A percentile compares a stretch with the other conserved stretches of the same genome.
These are phyloP conservation scores for Plectrocnemia conspersa DNA, from an alignment of 1,140 invertebrate genomes.

Conservation along the genomic window DNA sequence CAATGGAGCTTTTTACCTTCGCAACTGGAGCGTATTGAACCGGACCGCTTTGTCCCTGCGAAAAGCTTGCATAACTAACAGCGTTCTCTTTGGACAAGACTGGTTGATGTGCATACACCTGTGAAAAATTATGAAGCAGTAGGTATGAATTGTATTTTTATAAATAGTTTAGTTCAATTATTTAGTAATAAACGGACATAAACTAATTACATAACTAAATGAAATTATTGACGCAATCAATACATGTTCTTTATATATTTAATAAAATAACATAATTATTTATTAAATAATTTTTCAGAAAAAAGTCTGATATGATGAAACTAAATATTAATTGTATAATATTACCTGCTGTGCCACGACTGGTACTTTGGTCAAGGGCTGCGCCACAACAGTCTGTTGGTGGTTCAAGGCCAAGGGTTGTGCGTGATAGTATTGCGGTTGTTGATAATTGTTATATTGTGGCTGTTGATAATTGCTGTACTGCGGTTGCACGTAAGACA, in stretches of 20 bases:
- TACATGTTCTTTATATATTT: too few relatives aligned
- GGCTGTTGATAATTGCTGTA: conserved; percentile 3
- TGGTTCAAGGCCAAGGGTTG: background rate
- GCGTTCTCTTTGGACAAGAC: conserved; percentile 22
- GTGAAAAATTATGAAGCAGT: too few relatives aligned
- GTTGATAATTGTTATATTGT: conserved; percentile 5
- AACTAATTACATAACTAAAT: background rate
- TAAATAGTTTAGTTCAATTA: too few relatives aligned
- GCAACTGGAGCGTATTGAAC: conserved; percentile 20
- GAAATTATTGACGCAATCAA: background rate
- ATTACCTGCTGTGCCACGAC: conserved; percentile 24
- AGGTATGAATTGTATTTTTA: too few relatives aligned
- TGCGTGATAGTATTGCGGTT: conserved; percentile 9
- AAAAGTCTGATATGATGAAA: too few relatives aligned
- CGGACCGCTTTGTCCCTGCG: conserved; percentile 17
- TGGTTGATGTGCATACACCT: conserved; percentile 28
- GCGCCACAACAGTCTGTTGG: conserved; percentile 8
- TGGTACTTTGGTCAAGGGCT: conserved; percentile 25
- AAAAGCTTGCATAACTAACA: conserved; percentile 29
- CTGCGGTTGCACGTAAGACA: conserved; percentile 4
- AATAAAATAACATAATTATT: too few relatives aligned
- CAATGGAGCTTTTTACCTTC: conserved; percentile 23
- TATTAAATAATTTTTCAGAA: too few relatives aligned
- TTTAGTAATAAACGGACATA: too few relatives aligned
- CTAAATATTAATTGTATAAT: too few relatives aligned